Evolutionary conservation across 1,140 invertebrate genomes (phyloP), one percentile per base, ranked within the genome.

Genomic region (Drosophila virilis): DNA sequence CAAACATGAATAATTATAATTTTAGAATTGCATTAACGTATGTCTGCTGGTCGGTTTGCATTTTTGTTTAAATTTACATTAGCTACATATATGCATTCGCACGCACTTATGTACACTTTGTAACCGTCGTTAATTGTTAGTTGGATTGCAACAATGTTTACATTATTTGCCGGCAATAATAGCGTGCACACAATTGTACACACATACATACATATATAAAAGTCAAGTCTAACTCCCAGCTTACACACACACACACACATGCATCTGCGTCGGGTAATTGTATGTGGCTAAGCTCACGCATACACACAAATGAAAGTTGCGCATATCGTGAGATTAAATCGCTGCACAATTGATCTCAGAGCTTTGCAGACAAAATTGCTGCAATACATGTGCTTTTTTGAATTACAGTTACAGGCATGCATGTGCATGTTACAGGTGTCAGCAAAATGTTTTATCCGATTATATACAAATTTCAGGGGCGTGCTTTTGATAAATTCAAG

Each of bases 91-190:
- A 28, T 28, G 12, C 12, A 38, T 33, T 28, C 32, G 8, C 57
- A 35, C 50, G n/a, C n/a, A 35, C 13, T 22, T 33, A 28, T 45
- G 1, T 17, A 15, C 10, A 0, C 9, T 35, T 35, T 17, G 2
- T 45, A 59, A 46, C 28, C 2, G n/a, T 13, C 10, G 13, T 59
- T 17, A 12, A 1, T 59, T 45, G 22, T 58, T 33, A 12, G 57
- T 8, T 33, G 15, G 55, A 58, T 33, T 58, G 55, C 40, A 45
- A 13, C 28, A 58, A 43, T 45, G 40, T 45, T 58, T 58, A 58
- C 55, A 13, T 45, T 35, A 46, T 46, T 59, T 35, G 57, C 57
- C 57, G 57, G 57, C 42, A 46, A 15, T 33, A 42, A 13, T 10
- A n/a, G 33, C 13, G 4, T 17, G 9, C n/a, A 52, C 10, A 4